Base-by-base conservation (phyloP, 2,113 vertebrate genomes). In the Proteles cristata region DNA sequence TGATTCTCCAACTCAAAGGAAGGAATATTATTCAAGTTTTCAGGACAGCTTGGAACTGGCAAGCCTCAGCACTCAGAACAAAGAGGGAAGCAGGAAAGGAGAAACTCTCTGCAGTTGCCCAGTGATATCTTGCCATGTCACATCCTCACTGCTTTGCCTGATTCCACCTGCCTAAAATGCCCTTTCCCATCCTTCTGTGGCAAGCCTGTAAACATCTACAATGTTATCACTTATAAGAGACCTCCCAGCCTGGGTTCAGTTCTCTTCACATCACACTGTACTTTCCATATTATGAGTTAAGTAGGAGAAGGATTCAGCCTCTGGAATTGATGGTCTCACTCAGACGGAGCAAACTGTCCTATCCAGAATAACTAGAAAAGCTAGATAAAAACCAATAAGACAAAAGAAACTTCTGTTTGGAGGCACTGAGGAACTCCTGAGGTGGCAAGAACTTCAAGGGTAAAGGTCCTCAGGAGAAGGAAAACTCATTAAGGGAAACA, bases 401-500 rank as follows among this genome's bases (percentile, higher is more conserved):
- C 5, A 63, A 35, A 53, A 35, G 58, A 19, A 14, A 45, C n/a
- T n/a, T 65, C 83, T 83, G 21, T 28, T 39, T 1, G 1, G 58
- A 95, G 63, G 31, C 7, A 63, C 82, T 0, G 25, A 61, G 45
- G 65, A 35, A 12, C 31, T 95, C 82, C 31, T 11, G 43, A 53
- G 11, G 21, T 26, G n/a, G 35, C n/a, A 23, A 53, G 31, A 31
- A 71, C 71, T 33, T 71, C 19, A 50, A 93, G 39, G 28, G 35
- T 48, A 61, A 89, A 87, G 31, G 31, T 5, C 23, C 43, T 89
- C 17, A 33, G n/a, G 65, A 94, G 63, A 55, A 95, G 11, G 55
- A 71, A 90, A 96, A 66, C 43, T 92, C 48, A 58, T 88, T 61
- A 92, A 65, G 63, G 69, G 28, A 55, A 95, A 76, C 2, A 17